phyloP scores from a whole-genome alignment of 2,797 vertebrate genomes.

The Choloepus didactylus region DNA sequence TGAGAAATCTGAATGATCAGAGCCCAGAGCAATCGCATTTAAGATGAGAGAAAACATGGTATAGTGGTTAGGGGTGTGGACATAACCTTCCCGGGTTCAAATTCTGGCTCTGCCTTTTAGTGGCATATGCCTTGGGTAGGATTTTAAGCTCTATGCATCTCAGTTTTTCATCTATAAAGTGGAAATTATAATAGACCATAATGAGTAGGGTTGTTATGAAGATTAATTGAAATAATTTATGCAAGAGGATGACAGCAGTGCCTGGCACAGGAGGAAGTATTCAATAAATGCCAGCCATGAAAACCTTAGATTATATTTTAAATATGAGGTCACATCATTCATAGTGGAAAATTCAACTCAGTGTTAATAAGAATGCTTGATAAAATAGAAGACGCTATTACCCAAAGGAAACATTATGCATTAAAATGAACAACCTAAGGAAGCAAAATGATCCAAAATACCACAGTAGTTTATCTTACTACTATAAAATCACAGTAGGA shows the following conservation, averaged over 20 bases:
- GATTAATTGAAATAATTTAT: neutral
- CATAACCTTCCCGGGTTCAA: neutral
- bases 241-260: neutral
- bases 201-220: neutral
- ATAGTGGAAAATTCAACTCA: neutral
- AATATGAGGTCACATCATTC: neutral
- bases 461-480: neutral
- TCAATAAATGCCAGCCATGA: conserved; percentile 25
- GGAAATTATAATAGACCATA: neutral
- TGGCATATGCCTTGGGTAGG: neutral
- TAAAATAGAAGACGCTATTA: conserved; percentile 3
- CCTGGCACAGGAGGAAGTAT: neutral
- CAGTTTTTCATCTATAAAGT: neutral
- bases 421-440: neutral
- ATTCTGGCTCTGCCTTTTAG: neutral
- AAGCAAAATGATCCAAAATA: neutral
- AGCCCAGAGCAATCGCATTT: neutral
- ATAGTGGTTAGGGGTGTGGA: neutral
- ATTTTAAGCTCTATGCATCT: neutral
- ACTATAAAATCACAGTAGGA: neutral
- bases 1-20: neutral
- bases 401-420: neutral
- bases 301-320: conserved; percentile 24
- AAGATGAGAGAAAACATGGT: neutral
- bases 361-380: neutral